These are phyloP conservation scores for Phalacrocorax pelagicus DNA, from an alignment of 2,113 vertebrate genomes.

Conservation along the genomic window DNA sequence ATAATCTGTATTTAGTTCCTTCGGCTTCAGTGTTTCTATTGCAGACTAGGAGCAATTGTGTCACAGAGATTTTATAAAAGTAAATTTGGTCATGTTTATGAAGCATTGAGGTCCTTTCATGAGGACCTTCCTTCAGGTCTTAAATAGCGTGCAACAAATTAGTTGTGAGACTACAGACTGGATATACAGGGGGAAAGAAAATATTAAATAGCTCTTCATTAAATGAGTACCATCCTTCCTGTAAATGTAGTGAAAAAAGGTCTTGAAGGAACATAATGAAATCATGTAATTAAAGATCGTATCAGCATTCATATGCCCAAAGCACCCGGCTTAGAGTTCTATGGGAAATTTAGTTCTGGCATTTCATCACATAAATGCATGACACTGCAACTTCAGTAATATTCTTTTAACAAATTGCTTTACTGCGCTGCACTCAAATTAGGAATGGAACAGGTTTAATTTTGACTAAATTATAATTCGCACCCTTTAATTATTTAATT, in stretches of 20 bases:
- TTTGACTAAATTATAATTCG: neutral
- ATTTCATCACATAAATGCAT: neutral
- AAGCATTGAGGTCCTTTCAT: neutral
- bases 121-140: neutral
- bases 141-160: neutral
- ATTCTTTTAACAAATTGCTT: neutral
- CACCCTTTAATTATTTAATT: neutral
- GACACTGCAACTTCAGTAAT: neutral
- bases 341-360: neutral
- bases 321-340: neutral
- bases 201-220: neutral
- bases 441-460: neutral
- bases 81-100: neutral
- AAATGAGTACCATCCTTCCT: neutral
- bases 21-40: neutral
- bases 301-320: neutral
- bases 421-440: neutral
- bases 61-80: neutral
- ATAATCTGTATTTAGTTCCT: neutral
- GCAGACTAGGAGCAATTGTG: neutral
- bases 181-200: neutral
- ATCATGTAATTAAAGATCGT: slow-evolving; percentile 28
- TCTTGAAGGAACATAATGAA: slow-evolving; percentile 21
- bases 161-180: neutral
- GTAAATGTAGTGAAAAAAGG: neutral